phyloP scores from a whole-genome alignment of 92 coral and sea anemone species.

The Zoanthus sansibaricus region DNA sequence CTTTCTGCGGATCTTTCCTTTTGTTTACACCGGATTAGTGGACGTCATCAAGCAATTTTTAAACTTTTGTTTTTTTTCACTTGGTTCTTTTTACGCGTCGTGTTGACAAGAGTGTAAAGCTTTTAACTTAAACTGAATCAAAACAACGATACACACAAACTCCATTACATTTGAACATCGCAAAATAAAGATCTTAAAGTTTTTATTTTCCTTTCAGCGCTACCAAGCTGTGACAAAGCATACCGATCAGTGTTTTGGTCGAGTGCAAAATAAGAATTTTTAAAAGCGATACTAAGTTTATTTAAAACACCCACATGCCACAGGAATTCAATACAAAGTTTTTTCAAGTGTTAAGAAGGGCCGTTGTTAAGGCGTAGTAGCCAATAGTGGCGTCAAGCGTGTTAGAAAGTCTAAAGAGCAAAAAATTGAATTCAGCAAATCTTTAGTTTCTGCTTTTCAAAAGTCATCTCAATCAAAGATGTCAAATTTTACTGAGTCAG shows the following conservation, averaged over 20 bases:
- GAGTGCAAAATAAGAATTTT: background rate
- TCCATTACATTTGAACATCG: too few relatives aligned
- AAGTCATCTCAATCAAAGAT: background rate
- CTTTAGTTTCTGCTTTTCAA: background rate
- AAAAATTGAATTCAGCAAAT: background rate
- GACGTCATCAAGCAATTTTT: background rate
- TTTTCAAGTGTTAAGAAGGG: background rate
- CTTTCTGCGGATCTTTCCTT: background rate
- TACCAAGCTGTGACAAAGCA: background rate
- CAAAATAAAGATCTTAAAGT: too few relatives aligned
- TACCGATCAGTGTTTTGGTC: background rate
- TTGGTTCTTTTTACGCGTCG: background rate
- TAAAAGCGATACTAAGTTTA: background rate
- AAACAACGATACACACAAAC: too few relatives aligned
- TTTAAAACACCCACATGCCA: background rate
- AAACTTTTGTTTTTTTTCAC: background rate
- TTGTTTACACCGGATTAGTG: background rate
- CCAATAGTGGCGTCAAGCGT: slow-evolving; percentile 1
- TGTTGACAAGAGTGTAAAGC: too few relatives aligned
- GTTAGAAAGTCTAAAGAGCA: background rate
- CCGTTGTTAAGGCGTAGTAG: background rate
- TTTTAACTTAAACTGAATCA: too few relatives aligned
- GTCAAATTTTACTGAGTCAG: background rate
- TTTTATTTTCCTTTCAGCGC: too few relatives aligned
- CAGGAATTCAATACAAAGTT: background rate